Conservation (phyloP, 2,113 vertebrate species). For the Pelecanus crispus region DNA sequence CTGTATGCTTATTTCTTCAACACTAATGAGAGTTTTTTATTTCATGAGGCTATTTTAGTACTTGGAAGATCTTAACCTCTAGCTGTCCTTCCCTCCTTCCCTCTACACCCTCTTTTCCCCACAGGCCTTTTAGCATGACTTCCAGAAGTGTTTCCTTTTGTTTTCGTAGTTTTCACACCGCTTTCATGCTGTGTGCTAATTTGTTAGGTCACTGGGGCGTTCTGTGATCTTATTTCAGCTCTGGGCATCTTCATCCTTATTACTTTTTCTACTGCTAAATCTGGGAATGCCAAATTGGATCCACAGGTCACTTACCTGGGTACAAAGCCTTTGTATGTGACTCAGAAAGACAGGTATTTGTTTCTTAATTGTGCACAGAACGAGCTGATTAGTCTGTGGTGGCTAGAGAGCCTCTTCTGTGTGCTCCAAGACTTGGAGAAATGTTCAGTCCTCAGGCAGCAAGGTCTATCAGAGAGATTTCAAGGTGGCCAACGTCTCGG, state of each 20-base stretch:
- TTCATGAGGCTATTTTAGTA: neutral
- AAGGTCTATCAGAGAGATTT: neutral
- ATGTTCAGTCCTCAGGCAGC: neutral
- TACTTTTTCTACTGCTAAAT: neutral
- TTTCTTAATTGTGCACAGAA: neutral
- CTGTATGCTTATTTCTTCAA: neutral
- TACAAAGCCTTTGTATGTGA: neutral
- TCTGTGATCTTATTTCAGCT: conserved; percentile 8
- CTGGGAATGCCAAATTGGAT: neutral
- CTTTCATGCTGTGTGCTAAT: neutral
- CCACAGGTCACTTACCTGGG: neutral
- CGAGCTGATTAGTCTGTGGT: neutral
- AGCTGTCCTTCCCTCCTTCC: neutral
- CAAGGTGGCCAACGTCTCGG: neutral
- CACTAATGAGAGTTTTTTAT: neutral
- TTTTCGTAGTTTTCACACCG: neutral
- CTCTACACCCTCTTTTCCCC: neutral
- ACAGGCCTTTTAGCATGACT: neutral
- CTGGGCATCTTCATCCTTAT: neutral
- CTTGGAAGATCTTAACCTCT: neutral
- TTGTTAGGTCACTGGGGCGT: neutral
- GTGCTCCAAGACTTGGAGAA: neutral
- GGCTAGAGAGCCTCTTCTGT: neutral
- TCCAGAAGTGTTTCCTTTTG: neutral
- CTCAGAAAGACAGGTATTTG: neutral